Base-by-base conservation (phyloP, 2,797 vertebrate species). In the Sebastes alutus region DNA sequence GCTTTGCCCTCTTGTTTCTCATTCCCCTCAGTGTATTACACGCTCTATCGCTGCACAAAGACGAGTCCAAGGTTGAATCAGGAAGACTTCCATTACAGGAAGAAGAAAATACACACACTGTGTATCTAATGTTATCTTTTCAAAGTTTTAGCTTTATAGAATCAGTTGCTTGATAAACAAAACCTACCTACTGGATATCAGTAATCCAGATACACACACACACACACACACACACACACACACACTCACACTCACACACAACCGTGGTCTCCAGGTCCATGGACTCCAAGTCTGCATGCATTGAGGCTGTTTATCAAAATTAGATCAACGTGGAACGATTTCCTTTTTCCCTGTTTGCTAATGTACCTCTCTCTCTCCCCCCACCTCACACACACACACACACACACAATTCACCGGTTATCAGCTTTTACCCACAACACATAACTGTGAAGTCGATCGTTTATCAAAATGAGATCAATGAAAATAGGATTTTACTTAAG, bases 231-330 rank as follows among this genome's bases (percentile, higher is more conserved):
- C 25, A 25, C 25, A 68, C 27, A 32, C 30, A 61, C 42, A 33
- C 59, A 55, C 42, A 42, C 52, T 55, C 46, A 66, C 64, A 56
- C 35, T 1, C 0, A 18, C 61, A 35, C 12, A 35, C 42, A 46
- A 5, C 61, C 42, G 3, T 23, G 66, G 56, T 80, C 64, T 72
- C 32, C 42, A 46, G 42, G 60, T 76, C 54, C 29, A 25, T 35
- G 20, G 38, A 68, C 68, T 80, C 33, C n/a, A 49, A 22, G 52
- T 73, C 78, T 77, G 68, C 77, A 81, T 79, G 59, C 68, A 79
- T 58, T 63, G 29, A 68, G 82, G 72, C 72, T 38, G 84, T 91
- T 91, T 88, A 92, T 93, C 90, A 92, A 91, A 93, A 92, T 92
- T 78, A 90, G 73, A 93, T 93, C 89, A 87, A 81, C 56, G 35